These are phyloP conservation scores for Torymus tubicola DNA, from an alignment of 2,888 invertebrate species.

Conservation along the genomic window DNA sequence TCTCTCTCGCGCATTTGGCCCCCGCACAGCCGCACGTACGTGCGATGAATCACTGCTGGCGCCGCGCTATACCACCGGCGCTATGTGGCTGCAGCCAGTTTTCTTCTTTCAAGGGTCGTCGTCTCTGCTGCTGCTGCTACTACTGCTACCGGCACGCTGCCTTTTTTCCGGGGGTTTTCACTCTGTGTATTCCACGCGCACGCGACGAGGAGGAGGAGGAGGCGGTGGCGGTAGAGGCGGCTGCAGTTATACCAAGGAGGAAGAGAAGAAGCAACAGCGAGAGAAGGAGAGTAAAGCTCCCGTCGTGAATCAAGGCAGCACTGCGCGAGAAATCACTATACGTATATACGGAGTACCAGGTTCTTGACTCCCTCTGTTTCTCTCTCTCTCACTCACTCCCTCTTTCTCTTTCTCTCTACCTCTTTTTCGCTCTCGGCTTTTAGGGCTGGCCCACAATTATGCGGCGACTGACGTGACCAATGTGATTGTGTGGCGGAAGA, in stretches of 20 bases:
- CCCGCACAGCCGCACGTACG: constrained; percentile 62
- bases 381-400: background rate
- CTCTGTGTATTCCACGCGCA: background rate
- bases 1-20: constrained; percentile 58
- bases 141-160: background rate
- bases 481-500: no score
- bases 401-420: background rate
- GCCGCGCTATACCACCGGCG: constrained; percentile 28
- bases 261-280: no score
- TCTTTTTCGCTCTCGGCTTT: no score
- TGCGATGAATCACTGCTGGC: constrained; percentile 65
- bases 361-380: background rate
- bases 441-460: no score
- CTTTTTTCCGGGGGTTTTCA: constrained; percentile 8
- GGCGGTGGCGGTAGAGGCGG: no score
- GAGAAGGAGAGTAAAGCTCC: no score
- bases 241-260: no score
- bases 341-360: background rate
- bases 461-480: no score
- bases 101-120: constrained; percentile 7
- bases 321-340: no score
- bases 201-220: no score
- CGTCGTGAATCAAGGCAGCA: no score
- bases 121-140: no score
- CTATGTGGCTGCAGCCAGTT: constrained; percentile 27